Base-by-base conservation (phyloP, 92 coral and sea anemone genomes). In the Ricordea florida region DNA sequence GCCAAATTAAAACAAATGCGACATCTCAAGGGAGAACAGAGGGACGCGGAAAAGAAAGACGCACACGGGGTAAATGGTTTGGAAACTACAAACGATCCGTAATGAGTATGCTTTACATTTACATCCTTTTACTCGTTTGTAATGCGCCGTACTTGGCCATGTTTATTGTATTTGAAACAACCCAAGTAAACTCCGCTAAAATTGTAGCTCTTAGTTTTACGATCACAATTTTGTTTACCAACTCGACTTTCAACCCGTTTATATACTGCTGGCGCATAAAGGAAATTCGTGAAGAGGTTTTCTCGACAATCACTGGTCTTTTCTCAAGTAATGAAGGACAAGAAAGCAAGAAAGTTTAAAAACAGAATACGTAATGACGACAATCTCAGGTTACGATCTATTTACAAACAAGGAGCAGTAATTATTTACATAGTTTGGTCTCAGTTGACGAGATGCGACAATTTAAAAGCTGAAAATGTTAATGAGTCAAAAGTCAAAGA, bases 251-350 rank as follows among this genome's bases (percentile, higher is more conserved):
- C 1, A 70, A 70, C 25, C 77, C 77, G 15, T 53, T 70, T 26
- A 28, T 70, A 26, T 70, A 70, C n/a, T 70, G 77, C 21, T 70
- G 64, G 64, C 77, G 77, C 13, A 70, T 70, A 27, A 55, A 27
- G n/a, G 77, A 70, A 25, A 55, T 70, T 10, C 38, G 77, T 38
- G 40, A 27, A 37, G 77, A 70, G 23, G 77, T 70, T 5, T 1
- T 70, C 29, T 27, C 23, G 26, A 48, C 18, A n/a, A 27, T 66
- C 1, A 22, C 47, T n/a, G 27, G 26, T 22, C 2, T 48, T 34
- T 24, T 10, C 2, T 69, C n/a, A n/a, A n/a, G 63, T 29, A 14
- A 36, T 10, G 10, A n/a, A 8, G 3, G 16, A n/a, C 10, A 11
- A 14, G 10, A 34, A 33, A 13, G 8, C 10, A 48, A 25, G n/a